Percentiles rank a stretch among this genome's conserved stretches.
These are phyloP conservation scores for Drosophila tristis DNA, from an alignment of 1,140 invertebrate species.

Conservation along the genomic window DNA sequence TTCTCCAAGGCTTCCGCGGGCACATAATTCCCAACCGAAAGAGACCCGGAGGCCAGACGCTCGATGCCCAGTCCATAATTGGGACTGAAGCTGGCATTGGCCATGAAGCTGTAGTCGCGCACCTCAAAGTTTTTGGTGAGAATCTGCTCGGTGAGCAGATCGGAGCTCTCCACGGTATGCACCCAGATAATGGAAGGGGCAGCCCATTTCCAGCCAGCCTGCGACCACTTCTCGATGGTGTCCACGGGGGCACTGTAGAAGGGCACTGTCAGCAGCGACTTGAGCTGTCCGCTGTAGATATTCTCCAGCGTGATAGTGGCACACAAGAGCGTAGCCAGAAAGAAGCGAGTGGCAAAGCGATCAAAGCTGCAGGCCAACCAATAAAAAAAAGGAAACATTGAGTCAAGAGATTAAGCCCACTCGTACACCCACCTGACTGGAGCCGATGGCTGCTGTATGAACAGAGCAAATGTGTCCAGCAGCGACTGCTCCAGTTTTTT, in stretches of 20 bases:
- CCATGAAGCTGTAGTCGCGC: constrained; percentile 64
- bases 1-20: constrained; percentile 57
- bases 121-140: constrained; percentile 65
- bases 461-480: constrained; percentile 75
- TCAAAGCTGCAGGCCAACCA: constrained; percentile 32
- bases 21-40: constrained; percentile 72
- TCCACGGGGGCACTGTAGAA: constrained; percentile 68
- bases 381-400: background rate
- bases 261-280: constrained; percentile 75
- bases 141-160: constrained; percentile 67
- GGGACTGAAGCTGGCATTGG: constrained; percentile 64
- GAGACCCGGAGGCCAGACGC: constrained; percentile 60
- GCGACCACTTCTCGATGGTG: constrained; percentile 65
- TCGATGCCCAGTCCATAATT: constrained; percentile 76
- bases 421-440: constrained; percentile 32
- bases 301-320: constrained; percentile 81
- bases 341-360: constrained; percentile 65
- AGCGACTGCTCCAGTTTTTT: constrained; percentile 55
- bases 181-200: constrained; percentile 77
- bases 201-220: constrained; percentile 70
- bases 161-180: constrained; percentile 61
- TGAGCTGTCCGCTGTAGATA: constrained; percentile 78
- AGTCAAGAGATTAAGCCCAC: background rate
- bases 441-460: constrained; percentile 78
- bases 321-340: constrained; percentile 67